Conservation (phyloP, 2,113 vertebrate genomes). For the Leptobrachium leishanense region DNA sequence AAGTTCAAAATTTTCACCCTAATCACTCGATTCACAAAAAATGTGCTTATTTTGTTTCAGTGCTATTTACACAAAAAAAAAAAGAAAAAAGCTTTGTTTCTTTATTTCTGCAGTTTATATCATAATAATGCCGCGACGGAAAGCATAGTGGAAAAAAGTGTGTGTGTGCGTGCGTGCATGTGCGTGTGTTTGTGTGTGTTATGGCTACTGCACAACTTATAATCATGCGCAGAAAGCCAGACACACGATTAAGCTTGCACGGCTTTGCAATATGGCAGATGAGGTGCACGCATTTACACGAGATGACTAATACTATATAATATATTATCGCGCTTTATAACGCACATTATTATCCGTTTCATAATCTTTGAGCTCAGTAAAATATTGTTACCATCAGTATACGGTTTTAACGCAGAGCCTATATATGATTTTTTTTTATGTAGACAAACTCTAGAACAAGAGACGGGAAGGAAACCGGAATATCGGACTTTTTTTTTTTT, state of each 20-base stretch:
- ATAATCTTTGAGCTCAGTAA: constrained; percentile 64
- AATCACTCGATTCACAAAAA: constrained; percentile 36
- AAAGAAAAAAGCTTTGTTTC: too few species aligned
- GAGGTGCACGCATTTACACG: too few species aligned
- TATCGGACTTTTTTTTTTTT: constrained; percentile 64
- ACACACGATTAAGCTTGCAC: constrained; percentile 4
- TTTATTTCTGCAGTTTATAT: too few species aligned
- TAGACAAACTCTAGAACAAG: constrained; percentile 76
- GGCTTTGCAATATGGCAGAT: background rate
- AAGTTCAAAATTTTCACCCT: too few species aligned
- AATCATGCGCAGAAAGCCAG: constrained; percentile 1
- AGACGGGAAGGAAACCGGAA: constrained; percentile 65
- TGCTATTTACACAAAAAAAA: constrained; percentile 62
- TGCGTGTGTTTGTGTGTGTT: too few species aligned
- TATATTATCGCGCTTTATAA: background rate
- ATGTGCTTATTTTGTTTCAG: constrained; percentile 47
- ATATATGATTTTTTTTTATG: constrained; percentile 56
- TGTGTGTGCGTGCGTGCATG: too few species aligned
- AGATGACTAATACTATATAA: background rate
- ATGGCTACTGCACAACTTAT: background rate
- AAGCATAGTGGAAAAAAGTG: too few species aligned
- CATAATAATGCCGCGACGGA: too few species aligned
- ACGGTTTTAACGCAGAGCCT: constrained; percentile 63
- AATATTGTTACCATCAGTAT: constrained; percentile 63
- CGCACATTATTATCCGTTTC: background rate